phyloP scores from a whole-genome alignment of 2,113 vertebrate species.

The Rousettus leschenaultii region DNA sequence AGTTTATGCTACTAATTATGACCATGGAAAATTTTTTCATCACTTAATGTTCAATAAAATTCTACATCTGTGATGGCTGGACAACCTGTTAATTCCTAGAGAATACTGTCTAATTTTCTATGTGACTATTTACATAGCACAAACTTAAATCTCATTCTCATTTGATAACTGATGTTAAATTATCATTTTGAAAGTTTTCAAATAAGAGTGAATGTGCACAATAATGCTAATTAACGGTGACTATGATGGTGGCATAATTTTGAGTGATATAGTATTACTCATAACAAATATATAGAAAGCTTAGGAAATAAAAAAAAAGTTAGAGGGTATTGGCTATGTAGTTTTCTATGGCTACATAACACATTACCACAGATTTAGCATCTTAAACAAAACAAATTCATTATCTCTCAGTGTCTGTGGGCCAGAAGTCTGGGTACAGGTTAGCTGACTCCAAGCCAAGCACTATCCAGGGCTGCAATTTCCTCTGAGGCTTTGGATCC shows the following conservation, averaged over 20 bases:
- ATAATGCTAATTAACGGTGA: neutral
- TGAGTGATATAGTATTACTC: neutral
- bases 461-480: accelerated
- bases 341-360: neutral
- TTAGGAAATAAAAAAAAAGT: neutral
- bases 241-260: neutral
- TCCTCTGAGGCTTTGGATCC: neutral
- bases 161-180: neutral
- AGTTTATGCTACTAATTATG: neutral
- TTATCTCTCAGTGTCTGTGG: neutral
- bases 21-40: neutral
- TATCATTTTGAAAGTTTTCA: neutral
- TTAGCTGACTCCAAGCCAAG: neutral
- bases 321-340: neutral
- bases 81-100: neutral
- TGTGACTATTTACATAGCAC: neutral
- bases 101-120: neutral
- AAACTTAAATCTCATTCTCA: neutral
- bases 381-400: neutral
- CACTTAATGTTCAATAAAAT: neutral
- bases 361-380: neutral
- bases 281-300: neutral
- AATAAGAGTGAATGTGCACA: neutral
- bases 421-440: neutral
- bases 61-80: neutral